Evolutionary conservation across 2,888 invertebrate genomes (phyloP).

Genomic region (Eulithis prunata): DNA sequence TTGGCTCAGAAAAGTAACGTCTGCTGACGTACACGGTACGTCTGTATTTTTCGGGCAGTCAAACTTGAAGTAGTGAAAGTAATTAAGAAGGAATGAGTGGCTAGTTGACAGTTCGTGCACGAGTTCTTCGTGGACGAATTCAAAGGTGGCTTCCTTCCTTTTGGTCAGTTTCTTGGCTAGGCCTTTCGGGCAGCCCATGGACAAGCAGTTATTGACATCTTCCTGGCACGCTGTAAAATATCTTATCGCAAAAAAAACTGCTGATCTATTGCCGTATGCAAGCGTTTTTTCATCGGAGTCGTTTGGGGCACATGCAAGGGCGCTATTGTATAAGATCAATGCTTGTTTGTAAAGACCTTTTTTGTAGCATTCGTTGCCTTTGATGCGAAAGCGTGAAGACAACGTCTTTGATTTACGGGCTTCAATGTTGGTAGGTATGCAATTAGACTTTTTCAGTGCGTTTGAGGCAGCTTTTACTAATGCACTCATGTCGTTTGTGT

Average conservation of each 20-base stretch:
- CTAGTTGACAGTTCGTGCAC: not conserved
- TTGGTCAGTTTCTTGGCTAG: conserved; percentile 11
- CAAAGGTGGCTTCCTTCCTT: not conserved
- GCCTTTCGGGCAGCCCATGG: conserved; percentile 4
- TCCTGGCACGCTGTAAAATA: conserved; percentile 12
- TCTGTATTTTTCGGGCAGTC: conserved; percentile 15
- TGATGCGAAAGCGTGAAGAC: not conserved
- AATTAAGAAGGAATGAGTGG: not conserved
- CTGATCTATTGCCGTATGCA: conserved; percentile 25
- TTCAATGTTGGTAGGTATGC: not conserved
- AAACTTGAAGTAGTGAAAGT: not conserved
- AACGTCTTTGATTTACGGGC: not conserved
- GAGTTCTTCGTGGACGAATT: not conserved
- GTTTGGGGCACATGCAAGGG: conserved; percentile 19
- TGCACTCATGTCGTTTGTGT: not conserved
- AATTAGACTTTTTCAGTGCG: not conserved
- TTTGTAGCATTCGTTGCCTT: not conserved
- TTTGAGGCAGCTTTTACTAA: not conserved
- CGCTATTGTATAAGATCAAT: conserved; percentile 10
- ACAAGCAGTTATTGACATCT: conserved; percentile 10
- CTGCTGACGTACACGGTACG: conserved; percentile 21
- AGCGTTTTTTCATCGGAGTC: conserved; percentile 10
- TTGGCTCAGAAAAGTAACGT: conserved; percentile 13
- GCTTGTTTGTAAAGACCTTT: not conserved
- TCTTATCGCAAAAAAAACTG: conserved; percentile 17